Percentiles rank a stretch among this genome's conserved stretches.
These are phyloP conservation scores for Peromyscus polionotus DNA, from an alignment of 2,113 vertebrate genomes.

Conservation along the genomic window DNA sequence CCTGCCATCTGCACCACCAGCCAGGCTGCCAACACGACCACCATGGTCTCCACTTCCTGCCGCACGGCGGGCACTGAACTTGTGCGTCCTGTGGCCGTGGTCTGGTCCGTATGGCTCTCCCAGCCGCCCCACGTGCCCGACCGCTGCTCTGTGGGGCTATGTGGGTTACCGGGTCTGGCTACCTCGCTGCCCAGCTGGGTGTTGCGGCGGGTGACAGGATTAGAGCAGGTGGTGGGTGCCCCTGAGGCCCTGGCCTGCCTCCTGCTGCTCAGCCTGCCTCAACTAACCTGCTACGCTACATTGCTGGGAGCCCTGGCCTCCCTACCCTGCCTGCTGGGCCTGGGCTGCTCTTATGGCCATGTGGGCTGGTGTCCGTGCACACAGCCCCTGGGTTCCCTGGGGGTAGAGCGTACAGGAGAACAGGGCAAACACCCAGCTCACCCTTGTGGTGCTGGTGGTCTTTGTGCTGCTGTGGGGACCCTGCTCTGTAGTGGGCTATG, in stretches of 20 bases:
- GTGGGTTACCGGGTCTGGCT: constrained; percentile 56
- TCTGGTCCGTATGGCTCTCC: constrained; percentile 18
- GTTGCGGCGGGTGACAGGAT: constrained; percentile 4
- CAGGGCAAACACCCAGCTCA: constrained; percentile 39
- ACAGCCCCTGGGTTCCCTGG: fast-evolving
- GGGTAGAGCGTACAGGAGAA: neutral
- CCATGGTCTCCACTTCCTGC: constrained; percentile 72
- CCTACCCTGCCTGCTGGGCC: constrained; percentile 67
- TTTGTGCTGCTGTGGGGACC: constrained; percentile 70
- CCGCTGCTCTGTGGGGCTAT: constrained; percentile 54
- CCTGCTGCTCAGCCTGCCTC: constrained; percentile 5
- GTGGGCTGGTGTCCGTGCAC: constrained; percentile 56
- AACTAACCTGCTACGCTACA: constrained; percentile 41
- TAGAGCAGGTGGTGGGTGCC: fast-evolving
- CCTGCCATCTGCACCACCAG: neutral
- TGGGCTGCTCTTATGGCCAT: constrained; percentile 64
- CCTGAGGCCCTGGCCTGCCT: neutral
- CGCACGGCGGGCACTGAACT: constrained; percentile 62
- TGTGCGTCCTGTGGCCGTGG: neutral
- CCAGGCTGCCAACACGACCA: constrained; percentile 59
- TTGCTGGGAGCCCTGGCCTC: constrained; percentile 72
- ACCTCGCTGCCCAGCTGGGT: constrained; percentile 48
- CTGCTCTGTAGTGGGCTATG: constrained; percentile 54
- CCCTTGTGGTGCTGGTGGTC: constrained; percentile 2
- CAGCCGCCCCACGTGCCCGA: fast-evolving